A percentile compares a stretch with the other conserved stretches of the same genome.
Conservation (phyloP, 2,797 vertebrate genomes). For the Apogon talboti region DNA sequence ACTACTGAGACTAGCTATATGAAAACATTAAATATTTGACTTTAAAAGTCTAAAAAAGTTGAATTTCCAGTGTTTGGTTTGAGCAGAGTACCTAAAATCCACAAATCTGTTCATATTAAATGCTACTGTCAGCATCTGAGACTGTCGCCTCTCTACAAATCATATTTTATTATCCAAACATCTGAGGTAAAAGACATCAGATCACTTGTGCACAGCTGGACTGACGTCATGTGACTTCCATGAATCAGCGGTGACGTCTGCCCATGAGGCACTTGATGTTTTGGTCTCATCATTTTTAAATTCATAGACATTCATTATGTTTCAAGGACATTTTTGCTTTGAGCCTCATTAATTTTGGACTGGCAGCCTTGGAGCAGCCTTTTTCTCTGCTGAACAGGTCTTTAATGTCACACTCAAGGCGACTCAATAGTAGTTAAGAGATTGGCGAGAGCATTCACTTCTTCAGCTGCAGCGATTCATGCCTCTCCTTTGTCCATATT, state of each 20-base stretch:
- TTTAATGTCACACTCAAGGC: background rate
- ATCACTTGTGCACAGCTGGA: slow-evolving; percentile 2
- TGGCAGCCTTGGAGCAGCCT: slow-evolving; percentile 20
- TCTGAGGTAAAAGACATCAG: background rate
- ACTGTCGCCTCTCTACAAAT: no score
- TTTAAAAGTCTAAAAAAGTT: no score
- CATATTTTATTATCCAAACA: no score
- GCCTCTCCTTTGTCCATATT: slow-evolving; percentile 38
- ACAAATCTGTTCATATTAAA: no score
- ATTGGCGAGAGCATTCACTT: slow-evolving; percentile 9
- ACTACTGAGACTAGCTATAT: no score
- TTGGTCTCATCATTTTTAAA: slow-evolving; percentile 19
- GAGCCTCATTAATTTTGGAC: slow-evolving; percentile 45
- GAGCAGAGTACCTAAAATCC: no score
- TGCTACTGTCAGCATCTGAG: no score
- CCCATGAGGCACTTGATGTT: slow-evolving; percentile 18
- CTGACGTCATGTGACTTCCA: slow-evolving; percentile 10
- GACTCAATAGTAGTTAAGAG: slow-evolving; percentile 19
- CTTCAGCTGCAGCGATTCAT: slow-evolving; percentile 16
- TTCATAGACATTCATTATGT: slow-evolving; percentile 23
- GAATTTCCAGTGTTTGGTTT: no score
- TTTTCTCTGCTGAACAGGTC: background rate
- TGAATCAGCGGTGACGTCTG: slow-evolving; percentile 25
- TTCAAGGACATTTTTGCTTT: slow-evolving; percentile 43
- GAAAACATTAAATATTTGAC: no score